Percentiles rank a stretch among this genome's conserved stretches.
Evolutionary conservation across 2,888 invertebrate species (phyloP).

Genomic region (Tipula lateralis): DNA sequence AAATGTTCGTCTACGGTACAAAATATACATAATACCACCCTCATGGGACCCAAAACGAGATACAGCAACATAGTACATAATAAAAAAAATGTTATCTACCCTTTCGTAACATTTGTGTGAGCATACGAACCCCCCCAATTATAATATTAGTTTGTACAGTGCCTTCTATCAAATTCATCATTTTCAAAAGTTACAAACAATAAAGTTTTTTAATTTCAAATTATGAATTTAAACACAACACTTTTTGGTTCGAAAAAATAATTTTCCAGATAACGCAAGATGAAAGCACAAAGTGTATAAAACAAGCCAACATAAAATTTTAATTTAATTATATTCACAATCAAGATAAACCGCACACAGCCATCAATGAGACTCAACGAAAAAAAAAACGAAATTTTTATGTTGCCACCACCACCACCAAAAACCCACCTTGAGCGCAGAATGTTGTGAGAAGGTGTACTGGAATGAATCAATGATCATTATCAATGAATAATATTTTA

Average conservation of each 20-base stretch:
- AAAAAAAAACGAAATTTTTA: not conserved
- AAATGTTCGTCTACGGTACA: not conserved
- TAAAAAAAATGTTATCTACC: not conserved
- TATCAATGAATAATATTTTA: constrained; percentile 11
- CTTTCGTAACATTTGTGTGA: not conserved
- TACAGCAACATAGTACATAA: not conserved
- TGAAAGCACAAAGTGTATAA: not conserved
- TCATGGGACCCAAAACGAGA: not conserved
- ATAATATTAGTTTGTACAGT: not conserved
- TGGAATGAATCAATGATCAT: not conserved
- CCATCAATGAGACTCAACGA: not conserved
- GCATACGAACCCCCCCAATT: not conserved
- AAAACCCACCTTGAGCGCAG: not conserved
- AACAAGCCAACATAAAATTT: not conserved
- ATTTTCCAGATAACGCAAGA: not conserved
- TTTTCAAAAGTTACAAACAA: not conserved
- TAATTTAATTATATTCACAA: not conserved
- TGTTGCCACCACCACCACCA: not conserved
- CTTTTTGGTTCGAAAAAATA: not conserved
- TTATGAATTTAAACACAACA: not conserved
- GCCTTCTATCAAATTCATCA: not conserved
- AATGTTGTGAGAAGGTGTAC: constrained; percentile 6
- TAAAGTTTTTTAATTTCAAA: constrained; percentile 8
- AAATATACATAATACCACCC: not conserved
- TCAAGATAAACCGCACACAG: constrained; percentile 3